A percentile compares a stretch with the other conserved stretches of the same genome.
These are phyloP conservation scores for Plodia interpunctella DNA, from an alignment of 1,140 invertebrate species.

Conservation along the genomic window DNA sequence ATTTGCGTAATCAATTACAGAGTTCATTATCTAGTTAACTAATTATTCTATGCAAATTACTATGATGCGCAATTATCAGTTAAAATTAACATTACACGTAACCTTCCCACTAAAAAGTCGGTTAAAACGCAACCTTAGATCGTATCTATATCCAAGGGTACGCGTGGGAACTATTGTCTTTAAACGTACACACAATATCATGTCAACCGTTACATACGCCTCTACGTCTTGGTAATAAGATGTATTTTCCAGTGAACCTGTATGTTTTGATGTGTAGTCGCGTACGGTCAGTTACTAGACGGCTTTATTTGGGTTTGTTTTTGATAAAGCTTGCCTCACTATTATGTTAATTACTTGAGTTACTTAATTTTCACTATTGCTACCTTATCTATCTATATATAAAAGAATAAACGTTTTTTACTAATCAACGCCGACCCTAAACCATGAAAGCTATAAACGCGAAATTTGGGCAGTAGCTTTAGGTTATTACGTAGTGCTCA, in stretches of 20 bases:
- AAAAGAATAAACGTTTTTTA: no score
- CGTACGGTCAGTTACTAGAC: not conserved
- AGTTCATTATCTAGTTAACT: not conserved
- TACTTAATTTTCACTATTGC: no score
- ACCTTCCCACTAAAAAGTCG: not conserved
- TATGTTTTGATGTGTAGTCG: not conserved
- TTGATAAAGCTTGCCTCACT: not conserved
- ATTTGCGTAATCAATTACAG: not conserved
- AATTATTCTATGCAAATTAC: not conserved
- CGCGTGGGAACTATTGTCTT: constrained; percentile 1
- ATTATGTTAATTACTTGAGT: not conserved
- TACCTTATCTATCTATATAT: no score
- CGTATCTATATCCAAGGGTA: not conserved
- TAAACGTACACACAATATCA: not conserved
- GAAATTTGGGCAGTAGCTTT: no score
- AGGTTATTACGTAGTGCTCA: no score
- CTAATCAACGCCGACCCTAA: no score
- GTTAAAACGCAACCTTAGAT: constrained; percentile 2
- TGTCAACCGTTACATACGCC: not conserved
- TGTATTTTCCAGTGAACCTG: not conserved
- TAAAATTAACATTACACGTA: not conserved
- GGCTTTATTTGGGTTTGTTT: not conserved
- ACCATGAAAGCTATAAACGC: no score
- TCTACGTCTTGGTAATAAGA: not conserved
- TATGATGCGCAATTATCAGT: not conserved